Evolutionary conservation across 2,797 vertebrate species (phyloP), one percentile per base, ranked within the genome.

Genomic region (Periparus ater): DNA sequence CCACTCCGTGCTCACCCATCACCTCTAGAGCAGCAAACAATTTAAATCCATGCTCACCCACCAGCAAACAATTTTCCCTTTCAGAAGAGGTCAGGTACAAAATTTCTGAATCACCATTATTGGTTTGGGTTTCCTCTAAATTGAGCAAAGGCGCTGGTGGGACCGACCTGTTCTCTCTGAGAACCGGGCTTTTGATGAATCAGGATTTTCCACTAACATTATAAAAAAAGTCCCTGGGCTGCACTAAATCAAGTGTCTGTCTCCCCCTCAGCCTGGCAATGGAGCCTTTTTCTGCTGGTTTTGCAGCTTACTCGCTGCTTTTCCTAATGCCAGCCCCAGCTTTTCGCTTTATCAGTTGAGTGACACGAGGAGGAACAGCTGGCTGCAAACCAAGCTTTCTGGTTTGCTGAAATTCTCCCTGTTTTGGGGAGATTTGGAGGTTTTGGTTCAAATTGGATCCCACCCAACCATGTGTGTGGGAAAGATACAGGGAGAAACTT

Each of bases 341-440:
- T 96, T 96, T 95, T 88, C 47, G 75, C 78, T 96, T 96, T 92
- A 92, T 97, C 94, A 93, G 81, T 93, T 71, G 89, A 85, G 70
- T 96, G 93, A 83, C 94, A 89, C 3, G 11, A 89, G 87, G 81
- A 91, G 93, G 68, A 93, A 66, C 50, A 95, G 93, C 88, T 95
- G 96, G 91, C 94, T 88, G 88, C 55, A 68, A 91, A 93, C 47
- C 94, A 95, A 81, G 94, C 70, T 78, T 82, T 87, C 84, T 86
- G 77, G 77, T 91, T 84, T 84, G 92, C 92, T 81, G 85, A 84
- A 95, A 95, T 73, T 90, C 88, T 68, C 88, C 79, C 76, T 89
- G 94, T 0, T 74, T 95, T 57, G 21, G 42, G 2, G 70, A 91
- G 95, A 96, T 96, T 74, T 38, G 54, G 91, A 92, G 79, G 73